Conservation (phyloP, 2,888 invertebrate species). For the Pachliopta kotzebuea region DNA sequence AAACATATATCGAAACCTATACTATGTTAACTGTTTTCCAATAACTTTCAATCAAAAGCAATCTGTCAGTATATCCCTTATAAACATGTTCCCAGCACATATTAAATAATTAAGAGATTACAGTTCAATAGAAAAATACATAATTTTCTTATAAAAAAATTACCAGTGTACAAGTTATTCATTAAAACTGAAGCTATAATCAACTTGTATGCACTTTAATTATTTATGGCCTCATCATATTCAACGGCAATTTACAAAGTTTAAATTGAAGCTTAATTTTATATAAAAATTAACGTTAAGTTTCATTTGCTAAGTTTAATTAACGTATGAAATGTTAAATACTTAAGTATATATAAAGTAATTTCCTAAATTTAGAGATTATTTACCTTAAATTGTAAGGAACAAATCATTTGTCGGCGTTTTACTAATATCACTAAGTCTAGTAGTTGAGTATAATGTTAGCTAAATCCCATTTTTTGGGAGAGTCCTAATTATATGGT, state of each 20-base stretch:
- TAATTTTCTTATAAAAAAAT: slow-evolving; percentile 23
- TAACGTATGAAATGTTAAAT: no score
- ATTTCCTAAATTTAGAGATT: no score
- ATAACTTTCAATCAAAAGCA: neutral
- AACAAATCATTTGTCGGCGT: no score
- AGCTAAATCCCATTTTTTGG: no score
- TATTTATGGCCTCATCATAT: slow-evolving; percentile 19
- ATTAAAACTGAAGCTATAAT: slow-evolving; percentile 23
- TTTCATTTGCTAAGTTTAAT: no score
- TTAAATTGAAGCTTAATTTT: slow-evolving; percentile 5
- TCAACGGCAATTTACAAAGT: slow-evolving; percentile 21
- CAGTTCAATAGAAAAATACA: slow-evolving; percentile 9
- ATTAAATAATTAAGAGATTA: slow-evolving; percentile 24
- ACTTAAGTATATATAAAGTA: no score
- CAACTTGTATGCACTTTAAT: slow-evolving; percentile 22
- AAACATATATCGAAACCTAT: neutral
- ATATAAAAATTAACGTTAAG: no score
- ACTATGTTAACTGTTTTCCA: neutral
- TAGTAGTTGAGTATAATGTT: no score
- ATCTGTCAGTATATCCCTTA: no score
- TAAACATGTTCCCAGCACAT: neutral
- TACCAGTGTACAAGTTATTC: slow-evolving; percentile 23
- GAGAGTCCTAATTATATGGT: no score
- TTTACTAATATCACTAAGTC: no score
- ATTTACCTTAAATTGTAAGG: no score